A percentile compares a stretch with the other conserved stretches of the same genome.
These are phyloP conservation scores for Calliopsis andreniformis DNA, from an alignment of 1,140 invertebrate species.

Conservation along the genomic window DNA sequence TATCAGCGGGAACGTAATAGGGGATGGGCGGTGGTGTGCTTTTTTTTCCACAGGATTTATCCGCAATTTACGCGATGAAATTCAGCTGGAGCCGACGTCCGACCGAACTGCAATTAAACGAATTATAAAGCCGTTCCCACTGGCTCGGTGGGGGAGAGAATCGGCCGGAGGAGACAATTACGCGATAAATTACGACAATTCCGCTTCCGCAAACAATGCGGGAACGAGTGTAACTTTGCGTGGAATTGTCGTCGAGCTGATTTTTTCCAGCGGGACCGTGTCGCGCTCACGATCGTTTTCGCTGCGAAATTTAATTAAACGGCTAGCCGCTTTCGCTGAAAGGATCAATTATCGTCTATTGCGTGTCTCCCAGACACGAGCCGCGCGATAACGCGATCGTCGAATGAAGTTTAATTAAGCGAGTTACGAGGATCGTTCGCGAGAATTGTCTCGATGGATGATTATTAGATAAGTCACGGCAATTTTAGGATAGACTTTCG, in stretches of 20 bases:
- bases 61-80: constrained; percentile 12
- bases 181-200: constrained; percentile 31
- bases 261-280: background rate
- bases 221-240: background rate
- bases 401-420: constrained; percentile 53
- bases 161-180: constrained; percentile 25
- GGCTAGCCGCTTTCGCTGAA: constrained; percentile 24
- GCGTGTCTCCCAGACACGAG: constrained; percentile 11
- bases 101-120: constrained; percentile 36
- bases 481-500: constrained; percentile 31
- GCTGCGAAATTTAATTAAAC: constrained; percentile 33
- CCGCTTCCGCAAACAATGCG: constrained; percentile 23
- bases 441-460: constrained; percentile 29
- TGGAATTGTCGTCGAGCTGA: background rate
- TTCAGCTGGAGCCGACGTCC: background rate
- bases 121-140: constrained; percentile 37
- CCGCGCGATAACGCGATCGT: constrained; percentile 5
- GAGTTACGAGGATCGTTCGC: constrained; percentile 40
- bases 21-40: background rate
- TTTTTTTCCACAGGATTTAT: background rate
- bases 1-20: background rate
- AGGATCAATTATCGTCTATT: constrained; percentile 46
- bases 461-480: constrained; percentile 51
- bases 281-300: constrained; percentile 8
- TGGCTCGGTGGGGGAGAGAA: background rate